phyloP scores from a whole-genome alignment of 2,113 vertebrate genomes.

The Lycaon pictus region DNA sequence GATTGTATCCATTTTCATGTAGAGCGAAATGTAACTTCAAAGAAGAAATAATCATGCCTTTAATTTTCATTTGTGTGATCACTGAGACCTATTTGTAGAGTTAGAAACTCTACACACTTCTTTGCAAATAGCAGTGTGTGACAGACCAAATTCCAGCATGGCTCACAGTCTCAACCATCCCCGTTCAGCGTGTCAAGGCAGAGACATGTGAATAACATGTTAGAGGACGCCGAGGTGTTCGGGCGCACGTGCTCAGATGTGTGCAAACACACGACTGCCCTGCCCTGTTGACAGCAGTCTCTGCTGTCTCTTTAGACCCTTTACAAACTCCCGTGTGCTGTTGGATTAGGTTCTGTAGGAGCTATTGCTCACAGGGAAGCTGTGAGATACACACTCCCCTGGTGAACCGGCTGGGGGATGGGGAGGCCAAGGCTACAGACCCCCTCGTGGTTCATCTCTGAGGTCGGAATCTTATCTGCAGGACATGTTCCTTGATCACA shows the following conservation, averaged over 20 bases:
- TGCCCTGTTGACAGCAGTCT: background rate
- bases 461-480: background rate
- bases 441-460: background rate
- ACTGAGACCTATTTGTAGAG: slow-evolving; percentile 42
- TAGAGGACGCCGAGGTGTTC: background rate
- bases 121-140: slow-evolving; percentile 4
- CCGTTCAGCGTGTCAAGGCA: background rate
- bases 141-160: background rate
- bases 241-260: background rate
- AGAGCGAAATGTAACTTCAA: slow-evolving; percentile 43
- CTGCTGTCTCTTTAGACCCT: slow-evolving; percentile 2
- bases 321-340: background rate
- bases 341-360: background rate
- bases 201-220: background rate
- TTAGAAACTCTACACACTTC: background rate
- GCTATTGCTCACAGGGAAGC: background rate
- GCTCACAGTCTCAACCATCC: background rate
- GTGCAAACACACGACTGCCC: accelerated
- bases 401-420: background rate
- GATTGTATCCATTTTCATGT: slow-evolving; percentile 69
- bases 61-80: slow-evolving; percentile 47
- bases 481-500: background rate
- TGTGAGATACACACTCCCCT: background rate
- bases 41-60: background rate
- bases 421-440: background rate